Evolutionary conservation across 2,797 vertebrate species (phyloP).

Genomic region (Botia kubotai): DNA sequence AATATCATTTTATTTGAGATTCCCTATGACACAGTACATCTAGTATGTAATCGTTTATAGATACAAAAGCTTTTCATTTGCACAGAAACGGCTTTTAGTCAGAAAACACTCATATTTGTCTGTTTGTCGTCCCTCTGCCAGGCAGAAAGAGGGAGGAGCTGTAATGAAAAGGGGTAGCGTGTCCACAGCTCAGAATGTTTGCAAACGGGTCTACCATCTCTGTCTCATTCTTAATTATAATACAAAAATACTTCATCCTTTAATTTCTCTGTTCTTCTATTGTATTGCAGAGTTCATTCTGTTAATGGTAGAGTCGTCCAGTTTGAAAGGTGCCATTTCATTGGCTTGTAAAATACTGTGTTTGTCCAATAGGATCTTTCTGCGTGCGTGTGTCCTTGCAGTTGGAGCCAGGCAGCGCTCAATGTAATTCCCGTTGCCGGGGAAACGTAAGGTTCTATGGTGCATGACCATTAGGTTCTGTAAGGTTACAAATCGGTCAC

Average conservation of each 20-base stretch:
- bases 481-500: background rate
- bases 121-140: constrained; percentile 10
- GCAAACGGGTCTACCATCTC: background rate
- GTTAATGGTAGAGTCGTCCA: background rate
- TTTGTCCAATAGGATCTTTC: constrained; percentile 29
- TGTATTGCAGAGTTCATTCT: constrained; percentile 17
- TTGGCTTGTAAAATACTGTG: background rate
- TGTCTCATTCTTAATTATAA: constrained; percentile 36
- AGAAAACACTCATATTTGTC: constrained; percentile 32
- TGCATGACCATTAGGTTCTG: constrained; percentile 6
- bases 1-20: constrained; percentile 72
- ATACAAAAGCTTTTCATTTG: constrained; percentile 67
- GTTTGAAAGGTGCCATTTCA: background rate
- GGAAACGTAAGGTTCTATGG: constrained; percentile 20
- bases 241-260: constrained; percentile 61
- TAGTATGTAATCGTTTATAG: constrained; percentile 65
- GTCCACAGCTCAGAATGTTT: constrained; percentile 43
- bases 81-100: constrained; percentile 65
- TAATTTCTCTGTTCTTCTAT: background rate
- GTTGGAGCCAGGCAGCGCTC: constrained; percentile 18
- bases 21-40: constrained; percentile 71
- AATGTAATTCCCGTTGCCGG: constrained; percentile 26
- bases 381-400: constrained; percentile 31
- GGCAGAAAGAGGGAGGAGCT: constrained; percentile 51
- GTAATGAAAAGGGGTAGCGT: constrained; percentile 25